Evolutionary conservation across 64 coral and sea anemone genomes (phyloP).

Genomic region (Montipora cactus): DNA sequence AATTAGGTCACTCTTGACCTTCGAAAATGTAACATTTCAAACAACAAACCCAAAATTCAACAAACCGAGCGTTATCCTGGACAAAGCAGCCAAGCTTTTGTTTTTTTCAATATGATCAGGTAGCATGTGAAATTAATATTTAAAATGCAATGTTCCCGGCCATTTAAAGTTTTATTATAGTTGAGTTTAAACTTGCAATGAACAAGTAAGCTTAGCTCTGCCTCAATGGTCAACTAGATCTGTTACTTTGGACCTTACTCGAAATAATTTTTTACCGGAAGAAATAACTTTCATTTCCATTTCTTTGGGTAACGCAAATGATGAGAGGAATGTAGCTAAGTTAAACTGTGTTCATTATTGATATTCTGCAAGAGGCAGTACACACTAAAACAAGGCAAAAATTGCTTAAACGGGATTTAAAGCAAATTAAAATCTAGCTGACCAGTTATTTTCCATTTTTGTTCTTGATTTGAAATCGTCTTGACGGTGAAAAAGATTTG

Average conservation of each 20-base stretch:
- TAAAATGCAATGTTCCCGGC: conserved; percentile 65
- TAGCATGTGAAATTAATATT: conserved; percentile 87
- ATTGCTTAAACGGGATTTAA: conserved; percentile 11
- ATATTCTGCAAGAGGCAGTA: conserved; percentile 12
- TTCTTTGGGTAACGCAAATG: not conserved
- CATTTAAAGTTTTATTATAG: conserved; percentile 56
- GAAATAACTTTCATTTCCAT: not conserved
- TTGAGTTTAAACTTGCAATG: not conserved
- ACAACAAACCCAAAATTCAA: not conserved
- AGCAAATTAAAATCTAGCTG: not conserved
- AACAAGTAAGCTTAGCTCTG: not conserved
- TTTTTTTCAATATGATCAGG: not conserved
- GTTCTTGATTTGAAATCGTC: not conserved
- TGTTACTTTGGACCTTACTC: not conserved
- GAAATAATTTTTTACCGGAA: not conserved
- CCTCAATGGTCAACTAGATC: not conserved
- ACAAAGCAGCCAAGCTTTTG: not conserved
- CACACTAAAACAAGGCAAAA: conserved; percentile 1
- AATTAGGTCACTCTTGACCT: not conserved
- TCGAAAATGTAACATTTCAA: not conserved
- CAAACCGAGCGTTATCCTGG: not conserved
- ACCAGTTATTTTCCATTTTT: not conserved
- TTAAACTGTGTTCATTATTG: not conserved
- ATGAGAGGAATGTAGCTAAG: conserved; percentile 10
- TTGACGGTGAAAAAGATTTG: not conserved